These are phyloP conservation scores for Chironex yamaguchii DNA, from an alignment of 30 jellyfish, hydroid and myxozoan species.

Conservation along the genomic window DNA sequence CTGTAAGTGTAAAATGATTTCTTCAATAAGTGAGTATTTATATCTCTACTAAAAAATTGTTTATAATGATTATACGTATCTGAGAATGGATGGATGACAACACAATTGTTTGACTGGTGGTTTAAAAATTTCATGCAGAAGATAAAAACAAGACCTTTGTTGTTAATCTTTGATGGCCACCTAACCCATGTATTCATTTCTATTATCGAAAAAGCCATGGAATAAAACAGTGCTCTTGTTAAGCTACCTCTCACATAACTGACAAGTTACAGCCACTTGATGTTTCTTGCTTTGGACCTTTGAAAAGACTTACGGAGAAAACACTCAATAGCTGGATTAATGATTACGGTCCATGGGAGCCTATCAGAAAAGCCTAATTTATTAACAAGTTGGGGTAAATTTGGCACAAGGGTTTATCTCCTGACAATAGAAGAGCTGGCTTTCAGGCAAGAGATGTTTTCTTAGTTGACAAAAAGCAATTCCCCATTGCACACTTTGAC, in stretches of 20 bases:
- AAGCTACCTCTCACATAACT: conserved; percentile 43
- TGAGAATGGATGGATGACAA: conserved; percentile 69
- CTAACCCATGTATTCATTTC: conserved; percentile 45
- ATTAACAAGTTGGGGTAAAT: conserved; percentile 8
- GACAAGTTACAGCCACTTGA: conserved; percentile 34
- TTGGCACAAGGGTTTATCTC: conserved; percentile 58
- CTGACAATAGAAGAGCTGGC: conserved; percentile 36
- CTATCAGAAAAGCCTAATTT: conserved; percentile 37
- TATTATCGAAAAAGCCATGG: conserved; percentile 23
- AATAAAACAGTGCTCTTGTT: conserved; percentile 13
- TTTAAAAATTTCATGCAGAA: no score
- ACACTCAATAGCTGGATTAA: background rate
- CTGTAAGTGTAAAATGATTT: no score
- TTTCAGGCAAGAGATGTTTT: conserved; percentile 23
- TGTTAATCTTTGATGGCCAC: conserved; percentile 46
- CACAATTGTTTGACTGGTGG: no score
- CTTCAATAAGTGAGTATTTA: no score
- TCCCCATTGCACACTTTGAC: conserved; percentile 20
- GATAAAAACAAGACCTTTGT: conserved; percentile 26
- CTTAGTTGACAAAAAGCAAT: conserved; percentile 21
- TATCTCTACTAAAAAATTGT: no score
- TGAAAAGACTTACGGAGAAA: conserved; percentile 22
- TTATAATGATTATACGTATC: no score
- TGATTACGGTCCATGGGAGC: conserved; percentile 9
- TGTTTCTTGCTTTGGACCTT: conserved; percentile 49